These are phyloP conservation scores for Lottia scabra DNA, from an alignment of 2,888 invertebrate species.

Conservation along the genomic window DNA sequence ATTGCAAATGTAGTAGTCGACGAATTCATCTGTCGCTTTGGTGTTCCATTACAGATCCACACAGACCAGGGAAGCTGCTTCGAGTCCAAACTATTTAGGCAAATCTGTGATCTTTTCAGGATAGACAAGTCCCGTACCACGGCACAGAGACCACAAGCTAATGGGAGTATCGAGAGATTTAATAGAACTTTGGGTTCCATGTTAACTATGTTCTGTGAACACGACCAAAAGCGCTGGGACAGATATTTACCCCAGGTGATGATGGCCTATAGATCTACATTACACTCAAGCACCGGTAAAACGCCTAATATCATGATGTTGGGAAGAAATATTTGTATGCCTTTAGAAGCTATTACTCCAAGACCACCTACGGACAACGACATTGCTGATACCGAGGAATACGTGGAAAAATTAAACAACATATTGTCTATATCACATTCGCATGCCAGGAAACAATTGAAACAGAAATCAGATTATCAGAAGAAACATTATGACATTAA, in stretches of 20 bases:
- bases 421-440: neutral
- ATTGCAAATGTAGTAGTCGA: neutral
- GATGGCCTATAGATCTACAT: constrained; percentile 14
- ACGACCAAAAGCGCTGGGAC: constrained; percentile 8
- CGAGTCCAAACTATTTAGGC: constrained; percentile 8
- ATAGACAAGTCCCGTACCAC: constrained; percentile 22
- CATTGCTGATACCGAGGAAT: neutral
- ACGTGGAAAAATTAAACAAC: neutral
- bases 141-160: constrained; percentile 18
- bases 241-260: constrained; percentile 9
- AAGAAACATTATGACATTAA: constrained; percentile 5
- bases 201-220: constrained; percentile 11
- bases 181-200: constrained; percentile 19
- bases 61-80: constrained; percentile 11
- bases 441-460: neutral
- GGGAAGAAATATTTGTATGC: too few relatives aligned
- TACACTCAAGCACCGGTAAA: constrained; percentile 8
- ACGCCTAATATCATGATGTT: constrained; percentile 10
- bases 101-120: neutral
- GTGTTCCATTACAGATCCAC: neutral
- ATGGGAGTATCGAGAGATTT: constrained; percentile 21
- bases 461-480: neutral
- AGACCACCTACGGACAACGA: neutral
- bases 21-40: constrained; percentile 7
- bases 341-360: neutral